Conservation (phyloP, 2,113 vertebrate species). For the Phyllopteryx taeniolatus region DNA sequence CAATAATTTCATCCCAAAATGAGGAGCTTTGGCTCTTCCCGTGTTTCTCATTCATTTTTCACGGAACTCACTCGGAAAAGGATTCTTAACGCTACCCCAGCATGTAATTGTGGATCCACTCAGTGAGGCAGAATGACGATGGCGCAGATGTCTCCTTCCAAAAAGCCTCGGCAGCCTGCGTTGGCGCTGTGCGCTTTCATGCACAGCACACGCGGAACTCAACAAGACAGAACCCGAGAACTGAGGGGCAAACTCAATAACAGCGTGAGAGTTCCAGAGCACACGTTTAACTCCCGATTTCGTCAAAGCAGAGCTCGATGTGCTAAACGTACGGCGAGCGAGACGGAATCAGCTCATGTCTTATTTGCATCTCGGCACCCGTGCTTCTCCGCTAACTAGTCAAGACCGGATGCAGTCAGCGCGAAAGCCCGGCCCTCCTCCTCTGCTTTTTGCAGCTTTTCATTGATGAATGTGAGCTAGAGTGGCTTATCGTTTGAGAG, state of each 20-base stretch:
- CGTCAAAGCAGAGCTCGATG: neutral
- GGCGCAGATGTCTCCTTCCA: constrained; percentile 58
- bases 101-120: constrained; percentile 65
- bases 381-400: neutral
- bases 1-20: constrained; percentile 38
- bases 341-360: constrained; percentile 34
- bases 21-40: constrained; percentile 28
- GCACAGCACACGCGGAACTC: constrained; percentile 6
- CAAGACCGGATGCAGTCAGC: constrained; percentile 17
- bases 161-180: constrained; percentile 11
- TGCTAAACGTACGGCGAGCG: neutral
- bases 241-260: constrained; percentile 12
- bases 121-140: constrained; percentile 55
- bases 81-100: constrained; percentile 68
- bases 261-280: constrained; percentile 7
- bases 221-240: constrained; percentile 23
- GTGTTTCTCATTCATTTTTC: constrained; percentile 58
- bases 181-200: neutral
- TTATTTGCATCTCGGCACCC: constrained; percentile 22
- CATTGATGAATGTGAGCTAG: constrained; percentile 19
- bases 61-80: constrained; percentile 40
- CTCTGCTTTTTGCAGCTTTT: constrained; percentile 1
- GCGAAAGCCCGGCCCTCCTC: constrained; percentile 10
- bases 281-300: neutral
- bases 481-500: constrained; percentile 3